Base-by-base conservation (phyloP, 2,888 invertebrate species). In the Isoperla grammatica region DNA sequence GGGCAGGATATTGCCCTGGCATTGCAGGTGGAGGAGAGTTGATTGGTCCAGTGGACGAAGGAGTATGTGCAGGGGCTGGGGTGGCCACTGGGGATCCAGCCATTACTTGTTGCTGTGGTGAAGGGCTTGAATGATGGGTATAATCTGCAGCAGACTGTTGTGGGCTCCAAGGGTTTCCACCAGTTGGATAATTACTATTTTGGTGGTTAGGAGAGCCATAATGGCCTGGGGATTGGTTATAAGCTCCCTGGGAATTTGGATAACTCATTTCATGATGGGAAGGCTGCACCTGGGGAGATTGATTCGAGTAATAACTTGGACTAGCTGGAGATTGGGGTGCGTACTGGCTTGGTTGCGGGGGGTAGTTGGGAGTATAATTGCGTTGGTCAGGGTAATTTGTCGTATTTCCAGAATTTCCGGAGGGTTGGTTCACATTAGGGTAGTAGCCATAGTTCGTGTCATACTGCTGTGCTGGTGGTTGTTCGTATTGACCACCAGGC, bases 1-100 rank as follows among this genome's bases (percentile, higher is more conserved):
- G 62, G 20, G 62, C 62, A 46, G 63, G 59, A 57, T 61, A 61
- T 48, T 61, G 61, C 8, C 63, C 63, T 23, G 63, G 59, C 49
- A 58, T 59, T 8, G 54, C 19, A n/a, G 37, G 37, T 5, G 59
- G 35, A 15, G 55, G 56, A 13, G 55, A 22, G 55, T 37, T 3
- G 54, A 55, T 13, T 43, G 55, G 9, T 54, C 20, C 40, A 19
- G 29, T 54, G 12, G 57, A 20, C 9, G 57, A 37, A 5, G 57
- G 39, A 13, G 58, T 49, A 17, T 58, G 58, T 11, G 58, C 58
- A 11, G 59, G 59, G 8, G 59, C 23, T 4, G 53, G 59, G n/a
- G 59, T 15, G 9, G 43, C 53, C 4, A 43, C 42, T 12, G 57
- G 46, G 15, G 57, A 46, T 29, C 23, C 46, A 29, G 43, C 43